Conservation (phyloP, 2,888 invertebrate species). For the Lasioglossum oenotherae region DNA sequence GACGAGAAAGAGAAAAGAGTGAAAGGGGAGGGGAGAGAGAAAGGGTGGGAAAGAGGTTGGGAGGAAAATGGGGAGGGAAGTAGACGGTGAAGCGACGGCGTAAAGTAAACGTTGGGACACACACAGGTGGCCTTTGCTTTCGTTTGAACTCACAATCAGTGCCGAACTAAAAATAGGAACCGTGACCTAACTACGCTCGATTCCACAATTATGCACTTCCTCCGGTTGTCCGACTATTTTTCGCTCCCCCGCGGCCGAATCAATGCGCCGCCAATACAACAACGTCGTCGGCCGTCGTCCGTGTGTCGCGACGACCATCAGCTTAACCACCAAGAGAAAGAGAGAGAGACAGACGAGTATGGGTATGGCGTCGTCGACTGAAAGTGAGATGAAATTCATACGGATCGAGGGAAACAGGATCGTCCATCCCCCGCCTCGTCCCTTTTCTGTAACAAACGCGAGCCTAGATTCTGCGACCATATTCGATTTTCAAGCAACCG, state of each 20-base stretch:
- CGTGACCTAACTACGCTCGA: conserved; percentile 71
- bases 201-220: conserved; percentile 73
- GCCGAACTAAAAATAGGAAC: conserved; percentile 68
- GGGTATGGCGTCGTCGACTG: conserved; percentile 28
- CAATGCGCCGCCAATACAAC: conserved; percentile 52
- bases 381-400: conserved; percentile 56
- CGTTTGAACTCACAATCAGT: conserved; percentile 69
- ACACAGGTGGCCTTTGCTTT: conserved; percentile 64
- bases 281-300: conserved; percentile 7
- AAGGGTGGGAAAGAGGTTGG: background rate
- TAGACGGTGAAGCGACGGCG: conserved; percentile 36
- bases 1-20: conserved; percentile 3
- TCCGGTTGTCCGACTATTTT: conserved; percentile 60
- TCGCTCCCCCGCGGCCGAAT: conserved; percentile 47
- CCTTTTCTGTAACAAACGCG: too few relatives aligned
- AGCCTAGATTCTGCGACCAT: too few relatives aligned
- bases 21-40: background rate
- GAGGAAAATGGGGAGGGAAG: background rate
- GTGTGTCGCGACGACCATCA: conserved; percentile 39
- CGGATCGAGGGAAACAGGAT: conserved; percentile 37
- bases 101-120: conserved; percentile 65
- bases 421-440: background rate
- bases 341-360: background rate
- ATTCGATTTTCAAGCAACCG: background rate
- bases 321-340: conserved; percentile 25